Conservation (phyloP, 2,113 vertebrate genomes). For the Pristiophorus japonicus region DNA sequence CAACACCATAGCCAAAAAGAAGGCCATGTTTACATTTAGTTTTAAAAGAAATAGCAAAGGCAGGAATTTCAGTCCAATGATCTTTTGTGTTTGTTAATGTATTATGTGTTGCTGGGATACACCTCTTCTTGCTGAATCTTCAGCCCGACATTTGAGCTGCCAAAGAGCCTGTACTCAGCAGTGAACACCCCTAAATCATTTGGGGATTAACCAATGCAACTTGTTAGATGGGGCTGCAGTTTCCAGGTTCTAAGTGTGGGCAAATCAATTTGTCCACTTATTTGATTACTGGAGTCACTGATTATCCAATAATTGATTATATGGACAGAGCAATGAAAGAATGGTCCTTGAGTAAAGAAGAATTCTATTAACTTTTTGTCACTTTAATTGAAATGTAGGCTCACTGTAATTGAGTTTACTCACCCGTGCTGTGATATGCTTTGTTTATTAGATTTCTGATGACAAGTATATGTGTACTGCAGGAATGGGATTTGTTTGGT, state of each 20-base stretch:
- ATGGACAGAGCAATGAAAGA: background rate
- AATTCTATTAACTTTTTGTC: constrained; percentile 9
- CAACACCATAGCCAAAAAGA: background rate
- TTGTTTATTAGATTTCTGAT: constrained; percentile 1
- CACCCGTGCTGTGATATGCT: background rate
- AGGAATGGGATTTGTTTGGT: background rate
- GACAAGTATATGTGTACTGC: background rate
- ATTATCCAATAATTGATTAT: background rate
- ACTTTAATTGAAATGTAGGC: background rate
- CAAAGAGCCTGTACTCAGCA: background rate
- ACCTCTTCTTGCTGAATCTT: background rate
- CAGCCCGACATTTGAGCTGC: background rate
- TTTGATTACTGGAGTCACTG: background rate
- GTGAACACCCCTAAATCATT: background rate
- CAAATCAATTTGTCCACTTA: background rate
- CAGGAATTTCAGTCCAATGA: background rate
- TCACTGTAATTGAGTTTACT: background rate
- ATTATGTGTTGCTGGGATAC: background rate
- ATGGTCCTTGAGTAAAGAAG: background rate
- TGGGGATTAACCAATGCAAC: background rate
- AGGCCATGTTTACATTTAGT: background rate
- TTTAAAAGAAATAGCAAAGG: background rate
- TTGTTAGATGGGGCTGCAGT: background rate
- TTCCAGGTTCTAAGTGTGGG: background rate
- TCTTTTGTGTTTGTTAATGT: background rate